Base-by-base conservation (phyloP, 1,140 invertebrate species). In the Ooceraea biroi region DNA sequence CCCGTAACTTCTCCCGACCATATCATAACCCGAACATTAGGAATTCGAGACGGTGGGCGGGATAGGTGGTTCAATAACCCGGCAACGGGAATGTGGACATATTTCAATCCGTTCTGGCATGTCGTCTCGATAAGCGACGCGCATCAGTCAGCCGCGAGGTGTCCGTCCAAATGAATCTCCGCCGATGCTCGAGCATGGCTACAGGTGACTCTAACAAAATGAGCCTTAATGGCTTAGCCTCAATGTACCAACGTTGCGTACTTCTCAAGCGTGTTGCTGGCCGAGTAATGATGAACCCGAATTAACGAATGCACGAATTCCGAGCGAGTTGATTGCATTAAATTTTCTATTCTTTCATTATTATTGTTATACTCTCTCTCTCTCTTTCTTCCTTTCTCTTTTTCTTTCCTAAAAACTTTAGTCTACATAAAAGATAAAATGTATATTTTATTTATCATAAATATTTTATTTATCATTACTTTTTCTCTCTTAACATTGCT, bases 121-220 rank as follows among this genome's bases (percentile, higher is more conserved):
- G 84, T 89, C 88, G 60, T 50, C 44, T 82, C 74, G 90, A 91
- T 91, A 91, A 90, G 86, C 84, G 90, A 82, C 61, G 76, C 19
- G 80, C 89, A 91, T 91, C 87, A 83, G 68, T 91, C 88, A 91
- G 88, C 12, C 46, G 55, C 68, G 66, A 90, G 89, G 88, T 90
- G 89, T 90, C 68, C 76, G 30, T 55, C 63, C 22, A 89, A 90
- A 90, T 85, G 86, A 87, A 85, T 63, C 77, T 77, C 25, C 57
- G 60, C 65, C 57, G 82, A 66, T 68, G 87, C 46, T 27, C 60
- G 58, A 27, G 78, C 52, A 1, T 8, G 48, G 55, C 74, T 71
- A 88, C 91, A 91, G 90, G 91, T 91, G 91, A 88, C 84, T 85
- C 71, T 44, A 58, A 89, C 74, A 63, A 85, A 87, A 82, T 80